A percentile compares a stretch with the other conserved stretches of the same genome.
Conservation (phyloP, 1,140 invertebrate species). For the Mercenaria mercenaria region DNA sequence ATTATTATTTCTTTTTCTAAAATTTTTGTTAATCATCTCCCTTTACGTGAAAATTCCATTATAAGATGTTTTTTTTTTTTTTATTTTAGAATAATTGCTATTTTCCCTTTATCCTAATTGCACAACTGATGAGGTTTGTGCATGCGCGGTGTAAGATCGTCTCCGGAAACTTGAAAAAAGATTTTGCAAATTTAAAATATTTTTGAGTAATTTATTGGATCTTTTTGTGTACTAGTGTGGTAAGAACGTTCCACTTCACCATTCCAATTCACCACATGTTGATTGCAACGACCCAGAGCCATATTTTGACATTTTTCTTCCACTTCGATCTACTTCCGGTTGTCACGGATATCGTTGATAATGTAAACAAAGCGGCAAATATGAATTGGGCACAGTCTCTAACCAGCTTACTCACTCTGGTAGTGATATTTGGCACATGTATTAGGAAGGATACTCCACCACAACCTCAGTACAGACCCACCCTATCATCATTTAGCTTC, state of each 20-base stretch:
- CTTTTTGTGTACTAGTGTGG: background rate
- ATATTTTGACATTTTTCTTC: background rate
- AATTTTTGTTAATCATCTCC: too few relatives aligned
- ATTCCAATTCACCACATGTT: background rate
- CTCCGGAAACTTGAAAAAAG: background rate
- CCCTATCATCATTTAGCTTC: background rate
- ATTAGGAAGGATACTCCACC: too few relatives aligned
- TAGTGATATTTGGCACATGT: too few relatives aligned
- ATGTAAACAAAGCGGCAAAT: background rate
- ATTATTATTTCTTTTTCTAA: too few relatives aligned
- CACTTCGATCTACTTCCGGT: background rate
- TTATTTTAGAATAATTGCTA: too few relatives aligned
- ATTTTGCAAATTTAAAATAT: constrained; percentile 11
- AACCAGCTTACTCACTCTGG: too few relatives aligned
- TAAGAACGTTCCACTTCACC: background rate
- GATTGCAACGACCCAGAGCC: background rate
- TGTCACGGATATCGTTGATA: background rate
- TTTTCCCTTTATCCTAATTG: too few relatives aligned
- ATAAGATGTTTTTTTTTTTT: too few relatives aligned
- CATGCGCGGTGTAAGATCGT: constrained; percentile 17
- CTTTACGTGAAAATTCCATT: too few relatives aligned
- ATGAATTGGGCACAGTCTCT: too few relatives aligned
- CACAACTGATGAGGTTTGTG: too few relatives aligned
- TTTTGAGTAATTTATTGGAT: background rate
- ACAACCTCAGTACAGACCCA: too few relatives aligned